Base-by-base conservation (phyloP, 1,140 invertebrate genomes). In the Zaprionus davidi region DNA sequence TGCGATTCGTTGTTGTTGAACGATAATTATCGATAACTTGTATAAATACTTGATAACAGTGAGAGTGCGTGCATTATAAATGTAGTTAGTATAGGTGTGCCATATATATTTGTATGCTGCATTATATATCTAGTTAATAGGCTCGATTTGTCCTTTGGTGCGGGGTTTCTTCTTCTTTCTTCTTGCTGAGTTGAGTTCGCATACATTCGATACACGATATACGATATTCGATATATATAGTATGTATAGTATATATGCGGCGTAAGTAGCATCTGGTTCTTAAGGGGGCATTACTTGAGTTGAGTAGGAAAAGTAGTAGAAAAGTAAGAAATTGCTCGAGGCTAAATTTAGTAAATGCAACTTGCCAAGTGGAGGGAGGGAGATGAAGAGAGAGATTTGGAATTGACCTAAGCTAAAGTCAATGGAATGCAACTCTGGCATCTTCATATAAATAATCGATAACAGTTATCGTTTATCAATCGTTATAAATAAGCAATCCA, bases 101-200 rank as follows among this genome's bases (percentile, higher is more conserved):
- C 56, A 20, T 41, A 41, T 64, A 26, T 22, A 22, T 22, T 5
- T 26, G 4, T 26, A 46, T 71, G 60, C 60, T 28, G 22, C 15
- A 51, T 13, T 75, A 26, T 67, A 28, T 24, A 24, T 69, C 38
- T 84, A 84, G 68, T 70, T 71, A 83, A 76, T 66, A 81, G 82
- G 82, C 78, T 81, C 82, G 55, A 63, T 73, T 68, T 85, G 82
- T 85, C 75, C 82, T 75, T 84, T 81, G 82, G 82, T 85, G 82
- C 82, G 66, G 82, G 81, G 53, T 31, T 71, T 38, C 22, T 41
- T 31, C 28, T 31, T 31, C 7, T 31, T 31, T 31, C 28, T 31
- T n/a, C 65, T 55, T 26, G 38, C 34, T 80, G 63, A 72, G 57
- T 69, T 56, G n/a, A 57, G 28, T 66, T 60, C 58, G 26, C n/a